A percentile compares a stretch with the other conserved stretches of the same genome.
These are phyloP conservation scores for Polymixis flavicincta DNA, from an alignment of 2,888 invertebrate species.

Conservation along the genomic window DNA sequence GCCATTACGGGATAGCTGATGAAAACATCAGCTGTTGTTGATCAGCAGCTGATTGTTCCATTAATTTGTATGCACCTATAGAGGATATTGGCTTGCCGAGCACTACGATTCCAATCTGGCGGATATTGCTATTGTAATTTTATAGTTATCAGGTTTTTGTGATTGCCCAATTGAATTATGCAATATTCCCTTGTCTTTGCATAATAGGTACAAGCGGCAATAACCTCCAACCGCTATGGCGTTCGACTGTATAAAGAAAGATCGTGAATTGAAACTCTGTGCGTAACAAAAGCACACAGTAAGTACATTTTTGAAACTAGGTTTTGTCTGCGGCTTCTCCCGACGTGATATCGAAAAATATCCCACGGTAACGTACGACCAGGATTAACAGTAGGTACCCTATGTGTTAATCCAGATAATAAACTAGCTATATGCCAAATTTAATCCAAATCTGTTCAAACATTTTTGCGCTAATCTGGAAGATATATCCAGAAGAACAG, in stretches of 20 bases:
- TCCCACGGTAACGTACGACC: too few relatives aligned
- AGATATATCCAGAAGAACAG: too few relatives aligned
- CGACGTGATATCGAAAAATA: too few relatives aligned
- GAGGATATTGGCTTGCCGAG: conserved; percentile 9
- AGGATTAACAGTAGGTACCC: too few relatives aligned
- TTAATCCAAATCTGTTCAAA: too few relatives aligned
- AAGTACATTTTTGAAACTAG: too few relatives aligned
- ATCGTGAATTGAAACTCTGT: not conserved
- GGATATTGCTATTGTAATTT: conserved; percentile 46
- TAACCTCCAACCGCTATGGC: not conserved
- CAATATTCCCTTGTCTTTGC: conserved; percentile 28
- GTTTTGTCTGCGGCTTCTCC: too few relatives aligned
- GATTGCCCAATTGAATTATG: conserved; percentile 41
- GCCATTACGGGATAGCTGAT: too few relatives aligned
- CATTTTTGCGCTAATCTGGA: too few relatives aligned
- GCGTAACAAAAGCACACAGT: too few relatives aligned
- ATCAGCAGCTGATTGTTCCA: not conserved
- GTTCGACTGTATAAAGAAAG: not conserved
- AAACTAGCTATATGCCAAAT: too few relatives aligned
- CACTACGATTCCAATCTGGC: conserved; percentile 13
- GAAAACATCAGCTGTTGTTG: not conserved
- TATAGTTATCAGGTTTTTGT: conserved; percentile 45
- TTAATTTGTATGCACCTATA: conserved; percentile 15
- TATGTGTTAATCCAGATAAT: too few relatives aligned
- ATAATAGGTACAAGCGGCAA: conserved; percentile 22